Percentiles rank a stretch among this genome's conserved stretches.
Conservation (phyloP, 2,888 invertebrate genomes). For the Chironomus tentans region DNA sequence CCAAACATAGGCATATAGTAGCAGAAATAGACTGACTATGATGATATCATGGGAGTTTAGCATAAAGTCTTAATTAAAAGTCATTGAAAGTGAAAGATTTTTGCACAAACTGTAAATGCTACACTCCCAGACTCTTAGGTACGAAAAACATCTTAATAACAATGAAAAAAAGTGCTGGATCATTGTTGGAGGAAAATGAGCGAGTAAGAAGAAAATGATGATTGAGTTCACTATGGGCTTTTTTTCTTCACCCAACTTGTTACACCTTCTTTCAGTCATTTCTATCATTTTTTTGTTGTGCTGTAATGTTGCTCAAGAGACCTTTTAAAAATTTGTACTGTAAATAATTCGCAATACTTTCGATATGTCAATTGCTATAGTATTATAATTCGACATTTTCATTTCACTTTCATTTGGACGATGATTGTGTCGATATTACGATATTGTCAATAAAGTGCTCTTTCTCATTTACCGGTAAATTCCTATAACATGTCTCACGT, state of each 20-base stretch:
- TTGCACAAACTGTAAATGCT: not conserved
- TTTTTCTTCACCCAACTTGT: not conserved
- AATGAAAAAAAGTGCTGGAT: not conserved
- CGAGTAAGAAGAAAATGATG: not conserved
- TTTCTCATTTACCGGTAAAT: not conserved
- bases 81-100: not conserved
- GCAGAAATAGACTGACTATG: not conserved
- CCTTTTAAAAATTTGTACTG: not conserved
- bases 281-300: not conserved
- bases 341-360: conserved; percentile 8
- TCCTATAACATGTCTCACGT: not conserved
- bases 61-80: conserved; percentile 5
- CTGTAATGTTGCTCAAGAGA: not conserved
- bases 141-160: conserved; percentile 7
- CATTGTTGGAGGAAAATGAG: not conserved
- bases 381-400: not conserved
- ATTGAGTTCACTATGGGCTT: not conserved
- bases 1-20: not conserved
- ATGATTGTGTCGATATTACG: not conserved
- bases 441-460: not conserved
- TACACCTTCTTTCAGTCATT: conserved; percentile 6
- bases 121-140: not conserved
- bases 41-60: not conserved
- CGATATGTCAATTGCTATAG: conserved; percentile 1
- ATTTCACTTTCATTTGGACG: conserved; percentile 5